Conservation (phyloP, 2,797 vertebrate genomes). For the Ataeniobius toweri region DNA sequence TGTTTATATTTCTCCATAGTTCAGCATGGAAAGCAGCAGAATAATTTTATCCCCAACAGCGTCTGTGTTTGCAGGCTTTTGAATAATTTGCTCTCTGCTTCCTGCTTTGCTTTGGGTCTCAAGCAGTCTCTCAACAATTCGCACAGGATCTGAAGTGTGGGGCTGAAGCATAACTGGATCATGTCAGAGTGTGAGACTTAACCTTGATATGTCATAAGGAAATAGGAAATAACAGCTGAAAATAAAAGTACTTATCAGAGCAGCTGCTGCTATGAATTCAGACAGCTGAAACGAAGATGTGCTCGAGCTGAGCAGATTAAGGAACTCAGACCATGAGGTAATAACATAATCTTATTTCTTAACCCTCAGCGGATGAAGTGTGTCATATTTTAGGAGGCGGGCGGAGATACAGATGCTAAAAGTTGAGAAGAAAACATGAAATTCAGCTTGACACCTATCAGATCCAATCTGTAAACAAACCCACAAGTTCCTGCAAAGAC, state of each 20-base stretch:
- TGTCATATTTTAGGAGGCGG: slow-evolving; percentile 41
- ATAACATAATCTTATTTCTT: slow-evolving; percentile 60
- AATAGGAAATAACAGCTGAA: slow-evolving; percentile 28
- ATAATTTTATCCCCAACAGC: slow-evolving; percentile 30
- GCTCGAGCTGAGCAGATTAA: slow-evolving; percentile 65
- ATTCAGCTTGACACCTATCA: slow-evolving; percentile 72
- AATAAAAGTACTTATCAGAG: slow-evolving; percentile 19
- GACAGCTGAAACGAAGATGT: slow-evolving; percentile 37
- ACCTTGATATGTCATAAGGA: slow-evolving; percentile 44
- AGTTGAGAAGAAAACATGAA: slow-evolving; percentile 63
- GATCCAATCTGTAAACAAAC: slow-evolving; percentile 69
- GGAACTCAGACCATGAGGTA: slow-evolving; percentile 46
- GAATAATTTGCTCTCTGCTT: slow-evolving; percentile 45
- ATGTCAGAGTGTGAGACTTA: slow-evolving; percentile 45
- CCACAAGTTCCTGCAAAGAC: slow-evolving; percentile 51
- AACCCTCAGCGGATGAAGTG: slow-evolving; percentile 49
- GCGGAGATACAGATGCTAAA: slow-evolving; percentile 32
- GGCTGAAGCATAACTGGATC: slow-evolving; percentile 35
- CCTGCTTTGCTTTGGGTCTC: slow-evolving; percentile 17
- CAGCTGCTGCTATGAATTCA: slow-evolving; percentile 60
- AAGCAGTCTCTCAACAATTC: slow-evolving; percentile 20
- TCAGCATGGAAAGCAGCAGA: slow-evolving; percentile 12
- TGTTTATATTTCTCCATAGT: slow-evolving; percentile 16
- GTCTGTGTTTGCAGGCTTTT: slow-evolving; percentile 67
- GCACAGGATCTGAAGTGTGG: slow-evolving; percentile 19